phyloP scores from a whole-genome alignment of 2,797 vertebrate species.

The Carapus acus region DNA sequence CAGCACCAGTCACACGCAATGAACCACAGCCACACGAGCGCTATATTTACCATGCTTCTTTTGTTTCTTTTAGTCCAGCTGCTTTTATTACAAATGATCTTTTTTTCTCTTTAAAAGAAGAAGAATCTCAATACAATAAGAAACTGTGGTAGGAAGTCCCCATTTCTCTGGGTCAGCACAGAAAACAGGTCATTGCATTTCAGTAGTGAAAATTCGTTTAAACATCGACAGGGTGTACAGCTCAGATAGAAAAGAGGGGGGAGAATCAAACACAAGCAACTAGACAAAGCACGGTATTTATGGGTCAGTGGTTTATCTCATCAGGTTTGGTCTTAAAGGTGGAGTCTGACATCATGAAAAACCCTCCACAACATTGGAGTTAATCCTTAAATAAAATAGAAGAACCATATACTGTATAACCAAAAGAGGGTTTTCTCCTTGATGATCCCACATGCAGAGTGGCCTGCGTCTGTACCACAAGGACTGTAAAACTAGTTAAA shows the following conservation, averaged over 20 bases:
- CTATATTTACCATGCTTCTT: slow-evolving; percentile 65
- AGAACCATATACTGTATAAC: no score
- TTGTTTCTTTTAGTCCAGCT: slow-evolving; percentile 59
- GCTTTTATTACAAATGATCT: slow-evolving; percentile 99
- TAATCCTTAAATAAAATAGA: no score
- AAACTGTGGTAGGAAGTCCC: slow-evolving; percentile 87
- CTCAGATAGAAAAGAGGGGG: slow-evolving; percentile 69
- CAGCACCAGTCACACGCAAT: slow-evolving; percentile 7
- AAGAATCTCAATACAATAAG: slow-evolving; percentile 94
- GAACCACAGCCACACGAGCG: slow-evolving; percentile 46
- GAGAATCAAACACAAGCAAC: slow-evolving; percentile 66
- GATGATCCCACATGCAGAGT: slow-evolving; percentile 43
- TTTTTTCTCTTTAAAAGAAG: no score
- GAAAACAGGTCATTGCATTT: slow-evolving; percentile 79
- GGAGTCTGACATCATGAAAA: slow-evolving; percentile 72
- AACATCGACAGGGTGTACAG: slow-evolving; percentile 70
- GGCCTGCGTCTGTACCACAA: slow-evolving; percentile 27
- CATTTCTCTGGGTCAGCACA: slow-evolving; percentile 62
- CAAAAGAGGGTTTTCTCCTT: slow-evolving; percentile 17
- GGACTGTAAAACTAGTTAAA: no score
- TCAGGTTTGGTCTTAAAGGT: slow-evolving; percentile 60
- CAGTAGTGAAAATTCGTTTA: slow-evolving; percentile 69
- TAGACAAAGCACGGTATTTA: slow-evolving; percentile 66
- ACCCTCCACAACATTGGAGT: no score
- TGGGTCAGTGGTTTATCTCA: slow-evolving; percentile 57